Base-by-base conservation (phyloP, 2,797 vertebrate species). In the Eurystomus glaucurus region DNA sequence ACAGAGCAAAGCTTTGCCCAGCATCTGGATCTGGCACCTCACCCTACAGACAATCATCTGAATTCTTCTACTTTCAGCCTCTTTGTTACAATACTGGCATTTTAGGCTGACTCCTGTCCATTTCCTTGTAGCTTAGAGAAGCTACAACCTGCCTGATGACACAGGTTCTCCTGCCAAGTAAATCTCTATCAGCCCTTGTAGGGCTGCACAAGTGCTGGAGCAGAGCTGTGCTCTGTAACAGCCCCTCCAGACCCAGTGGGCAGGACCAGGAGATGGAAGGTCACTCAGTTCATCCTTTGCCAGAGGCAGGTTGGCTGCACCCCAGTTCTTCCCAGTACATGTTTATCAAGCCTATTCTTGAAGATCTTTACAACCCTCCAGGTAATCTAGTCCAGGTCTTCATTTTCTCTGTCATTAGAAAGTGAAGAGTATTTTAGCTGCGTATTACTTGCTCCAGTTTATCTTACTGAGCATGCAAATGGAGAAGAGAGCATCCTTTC, bases 51-150 rank as follows among this genome's bases (percentile, higher is more conserved):
- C 16, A 64, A 33, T 31, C 60, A 35, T 68, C 46, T 65, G 61
- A 86, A 54, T 84, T 86, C 22, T 92, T 88, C 62, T 89, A 12
- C 66, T 70, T 92, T 70, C 85, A 81, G 45, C 10, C 19, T 80
- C 29, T 78, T 55, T 54, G 41, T 79, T 69, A 35, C 4, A 0
- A 45, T 88, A 51, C 35, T 25, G 20, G 37, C 37, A 45, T 75
- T 88, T 90, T 61, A 28, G 55, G 18, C 26, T 78, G 85, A 65
- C 31, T 74, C 25, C 9, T 2, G 3, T 35, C 43, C 25, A 46
- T 20, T 39, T 75, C 13, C 48, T 87, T 48, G 39, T 68, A 78
- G 46, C 21, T 74, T 6, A 4, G 22, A 79, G 57, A 75, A 90
- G 46, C 6, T 33, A 89, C 45, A 84, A 16, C 41, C 43, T 90